Base-by-base conservation (phyloP, 2,888 invertebrate species). In the Pseudococcus viburni region DNA sequence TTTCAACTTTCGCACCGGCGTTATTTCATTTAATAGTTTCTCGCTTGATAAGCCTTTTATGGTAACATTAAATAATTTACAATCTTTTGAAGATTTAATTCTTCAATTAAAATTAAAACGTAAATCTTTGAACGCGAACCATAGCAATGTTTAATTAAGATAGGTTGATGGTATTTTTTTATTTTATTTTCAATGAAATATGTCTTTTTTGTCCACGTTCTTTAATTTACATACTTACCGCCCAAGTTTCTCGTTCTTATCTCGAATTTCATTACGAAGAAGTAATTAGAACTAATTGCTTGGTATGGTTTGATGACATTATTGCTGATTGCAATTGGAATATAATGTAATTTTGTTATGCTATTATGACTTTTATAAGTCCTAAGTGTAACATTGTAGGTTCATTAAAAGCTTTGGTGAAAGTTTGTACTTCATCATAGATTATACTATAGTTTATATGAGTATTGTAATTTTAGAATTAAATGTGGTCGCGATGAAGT, bases 11-110 rank as follows among this genome's bases (percentile, higher is more conserved):
- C 22, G 19, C 68, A 68, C 19, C 11, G 22, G 22, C 26, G 68
- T 68, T 26, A 68, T 68, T 68, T 68, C 26, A 68, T 68, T 68
- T 68, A 68, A 68, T 26, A 26, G 68, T 26, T 68, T 68, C 68
- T 68, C 68, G 22, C 68, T 11, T 68, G 22, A 26, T 26, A 68
- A 19, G 68, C 22, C 22, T 68, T 68, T 68, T 68, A 19, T 15
- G 26, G 22, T 15, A 15, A 68, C 11, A 68, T 68, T 11, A 22
- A 68, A 68, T 68, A 26, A 68, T 22, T 68, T 15, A 68, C 68
- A 19, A 68, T 8, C 68, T 68, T 64, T 68, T 22, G 68, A 68
- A 26, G 68, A 68, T 22, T 68, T 68, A 68, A 68, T 68, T 68
- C 68, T 68, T 68, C 68, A 68, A 68, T 22, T 68, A 22, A 68